Evolutionary conservation across 2,888 invertebrate species (phyloP).

Genomic region (Heliconius aoede): DNA sequence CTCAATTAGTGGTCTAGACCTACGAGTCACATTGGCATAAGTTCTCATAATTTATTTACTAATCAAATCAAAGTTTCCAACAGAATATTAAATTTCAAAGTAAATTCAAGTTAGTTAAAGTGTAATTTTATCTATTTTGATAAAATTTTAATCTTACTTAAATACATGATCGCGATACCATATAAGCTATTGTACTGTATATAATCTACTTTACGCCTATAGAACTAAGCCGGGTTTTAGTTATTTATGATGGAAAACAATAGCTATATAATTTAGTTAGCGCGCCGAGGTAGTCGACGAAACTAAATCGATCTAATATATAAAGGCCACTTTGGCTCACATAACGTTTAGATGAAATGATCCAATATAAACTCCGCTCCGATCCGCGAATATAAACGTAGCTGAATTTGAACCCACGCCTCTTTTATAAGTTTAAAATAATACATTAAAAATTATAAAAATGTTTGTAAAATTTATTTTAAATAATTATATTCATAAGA

Average conservation of each 20-base stretch:
- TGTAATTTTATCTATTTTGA: not conserved
- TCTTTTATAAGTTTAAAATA: too few relatives aligned
- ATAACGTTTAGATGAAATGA: not conserved
- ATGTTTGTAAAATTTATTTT: too few relatives aligned
- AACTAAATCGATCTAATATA: slow-evolving; percentile 1
- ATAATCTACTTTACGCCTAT: not conserved
- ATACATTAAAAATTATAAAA: too few relatives aligned
- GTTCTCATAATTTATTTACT: not conserved
- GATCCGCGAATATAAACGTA: not conserved
- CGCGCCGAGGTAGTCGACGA: too few relatives aligned
- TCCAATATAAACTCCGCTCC: too few relatives aligned
- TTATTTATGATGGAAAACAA: too few relatives aligned
- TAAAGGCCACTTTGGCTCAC: not conserved
- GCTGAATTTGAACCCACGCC: too few relatives aligned
- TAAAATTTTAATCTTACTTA: not conserved
- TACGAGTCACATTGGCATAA: not conserved
- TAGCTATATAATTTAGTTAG: slow-evolving; percentile 1
- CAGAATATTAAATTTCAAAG: slow-evolving; percentile 2
- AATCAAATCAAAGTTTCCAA: not conserved
- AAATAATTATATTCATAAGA: too few relatives aligned
- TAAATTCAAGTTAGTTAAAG: not conserved
- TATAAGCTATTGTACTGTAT: not conserved
- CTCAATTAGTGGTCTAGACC: not conserved
- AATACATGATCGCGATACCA: not conserved
- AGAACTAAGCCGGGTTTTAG: not conserved